Evolutionary conservation across 2,113 vertebrate genomes (phyloP), one percentile per base, ranked within the genome.

Genomic region (Numida meleagris): DNA sequence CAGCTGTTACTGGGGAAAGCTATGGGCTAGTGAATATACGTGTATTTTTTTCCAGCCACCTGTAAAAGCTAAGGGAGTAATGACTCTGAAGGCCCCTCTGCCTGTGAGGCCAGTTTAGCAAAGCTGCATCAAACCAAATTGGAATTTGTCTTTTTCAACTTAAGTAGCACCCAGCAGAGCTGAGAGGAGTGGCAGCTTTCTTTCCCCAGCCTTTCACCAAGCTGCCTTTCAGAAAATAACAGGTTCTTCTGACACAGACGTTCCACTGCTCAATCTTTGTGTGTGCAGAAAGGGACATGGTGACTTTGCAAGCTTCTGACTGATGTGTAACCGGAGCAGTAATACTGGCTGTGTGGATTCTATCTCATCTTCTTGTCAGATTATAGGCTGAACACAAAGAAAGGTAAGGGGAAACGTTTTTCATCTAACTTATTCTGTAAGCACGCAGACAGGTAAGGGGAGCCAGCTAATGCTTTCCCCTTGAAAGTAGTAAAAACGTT

Each of bases 61-160:
- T 8, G 3, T 66, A 34, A 53, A 67, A 78, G 42, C 29, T 6
- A 11, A 72, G 46, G 43, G 48, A 24, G 10, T 17, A 51, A 58
- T 55, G n/a, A 7, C n/a, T 36, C 33, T 38, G 12, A 1, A 27
- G 45, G n/a, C 27, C 20, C 7, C 42, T 62, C 40, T 16, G 8
- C 13, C 72, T 34, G 0, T 0, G 6, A 53, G 57, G 11, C 36
- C 29, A 31, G 16, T 25, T 55, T 31, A 78, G 61, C 59, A 48
- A 7, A 18, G 29, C 1, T 72, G 66, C n/a, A 17, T 1, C 12
- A 48, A 38, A 20, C 3, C 0, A 4, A 21, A 21, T 38, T 38
- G 51, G 33, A 38, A 57, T 31, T 34, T 29, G 2, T 40, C 15
- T 31, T 50, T 71, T 62, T 24, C n/a, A 72, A 14, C 10, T 27